These are phyloP conservation scores for Protonemura montana DNA, from an alignment of 2,888 invertebrate species.

Conservation along the genomic window DNA sequence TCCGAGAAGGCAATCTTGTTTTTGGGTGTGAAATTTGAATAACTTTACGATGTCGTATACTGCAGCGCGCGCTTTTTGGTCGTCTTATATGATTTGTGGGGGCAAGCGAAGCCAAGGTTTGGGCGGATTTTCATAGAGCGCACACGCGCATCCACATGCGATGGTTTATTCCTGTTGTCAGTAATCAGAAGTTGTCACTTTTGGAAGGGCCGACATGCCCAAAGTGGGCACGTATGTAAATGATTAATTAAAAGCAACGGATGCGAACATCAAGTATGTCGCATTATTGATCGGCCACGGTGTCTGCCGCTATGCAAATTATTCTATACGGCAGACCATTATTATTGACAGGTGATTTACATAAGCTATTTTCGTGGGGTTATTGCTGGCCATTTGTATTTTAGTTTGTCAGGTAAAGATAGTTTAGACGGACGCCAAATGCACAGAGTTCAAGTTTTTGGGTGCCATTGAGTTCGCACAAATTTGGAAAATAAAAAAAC, in stretches of 20 bases:
- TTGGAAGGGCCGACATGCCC: neutral
- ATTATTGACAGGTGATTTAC: slow-evolving; percentile 3
- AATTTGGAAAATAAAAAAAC: too few species aligned
- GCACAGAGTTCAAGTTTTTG: too few species aligned
- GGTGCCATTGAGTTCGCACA: too few species aligned
- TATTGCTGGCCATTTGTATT: neutral
- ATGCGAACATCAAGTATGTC: neutral
- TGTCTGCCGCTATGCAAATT: neutral
- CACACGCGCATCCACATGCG: neutral
- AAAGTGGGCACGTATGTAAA: slow-evolving; percentile 7
- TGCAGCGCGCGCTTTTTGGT: neutral
- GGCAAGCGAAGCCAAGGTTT: neutral
- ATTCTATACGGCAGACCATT: neutral
- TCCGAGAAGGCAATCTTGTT: neutral
- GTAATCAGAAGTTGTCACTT: neutral
- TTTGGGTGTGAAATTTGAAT: neutral
- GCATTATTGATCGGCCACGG: neutral
- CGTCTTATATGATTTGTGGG: neutral
- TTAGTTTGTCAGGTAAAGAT: neutral
- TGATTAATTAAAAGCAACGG: neutral
- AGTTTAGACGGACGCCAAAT: too few species aligned
- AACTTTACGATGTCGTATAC: neutral
- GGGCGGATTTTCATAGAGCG: neutral
- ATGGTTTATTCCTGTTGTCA: neutral
- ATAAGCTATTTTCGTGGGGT: neutral